Base-by-base conservation (phyloP, 2,888 invertebrate species). In the Tholera decimalis region DNA sequence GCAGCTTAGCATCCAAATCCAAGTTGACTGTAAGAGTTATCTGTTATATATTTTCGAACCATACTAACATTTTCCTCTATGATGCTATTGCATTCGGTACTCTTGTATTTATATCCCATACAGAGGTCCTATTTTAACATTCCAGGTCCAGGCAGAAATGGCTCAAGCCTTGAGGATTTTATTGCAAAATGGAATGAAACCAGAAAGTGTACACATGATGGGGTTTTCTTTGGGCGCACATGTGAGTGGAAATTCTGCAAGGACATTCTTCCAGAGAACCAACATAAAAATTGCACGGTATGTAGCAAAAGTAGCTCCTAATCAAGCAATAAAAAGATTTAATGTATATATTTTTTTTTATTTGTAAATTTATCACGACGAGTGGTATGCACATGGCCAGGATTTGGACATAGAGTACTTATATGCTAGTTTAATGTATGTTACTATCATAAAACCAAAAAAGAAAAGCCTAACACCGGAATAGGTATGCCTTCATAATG, bases 191-290 rank as follows among this genome's bases (percentile, higher is more conserved):
- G 58, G 58, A 13, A 39, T 58, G 58, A 18, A 57, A 7, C 58
- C 58, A 8, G 4, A 18, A 24, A 3, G 2, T 15, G 4, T 58
- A n/a, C 58, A 43, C 20, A 9, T 60, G 20, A 5, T 15, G 1
- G 59, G 59, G 18, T n/a, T 43, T 2, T 60, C 59, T 15, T 3
- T 57, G n/a, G 59, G 59, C 15, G 59, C 58, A 13, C 59, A 60
- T 8, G 1, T 57, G 3, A 3, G 7, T n/a, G 59, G 33, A 6
- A 33, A 15, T 26, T 30, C 58, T 5, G 41, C 3, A 7, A 57
- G 20, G 11, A 20, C 13, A 6, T 58, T 56, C 18, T 2, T 0
- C 13, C 0, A 2, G 22, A 2, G 5, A 6, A 58, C 56, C 0
- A 13, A 18, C 3, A 0, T 0, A 5, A 1, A 0, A 28, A 13